Percentiles rank a stretch among this genome's conserved stretches.
Evolutionary conservation across 2,113 vertebrate genomes (phyloP).

Genomic region (Benitochromis conjunctus): DNA sequence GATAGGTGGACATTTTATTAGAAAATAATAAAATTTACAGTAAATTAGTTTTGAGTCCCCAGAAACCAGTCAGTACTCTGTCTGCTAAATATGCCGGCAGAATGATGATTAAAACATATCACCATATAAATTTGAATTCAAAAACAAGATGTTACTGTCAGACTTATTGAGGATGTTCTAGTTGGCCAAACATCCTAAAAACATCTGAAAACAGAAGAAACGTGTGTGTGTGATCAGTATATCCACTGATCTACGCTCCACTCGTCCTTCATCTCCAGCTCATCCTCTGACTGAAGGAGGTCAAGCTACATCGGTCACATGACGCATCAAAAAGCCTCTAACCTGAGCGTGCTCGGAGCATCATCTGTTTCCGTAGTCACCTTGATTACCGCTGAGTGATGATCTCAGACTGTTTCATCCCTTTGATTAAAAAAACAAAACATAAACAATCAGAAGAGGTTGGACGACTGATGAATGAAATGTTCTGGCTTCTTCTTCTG

Average conservation of each 20-base stretch:
- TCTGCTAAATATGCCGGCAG: not conserved
- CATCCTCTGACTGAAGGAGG: not conserved
- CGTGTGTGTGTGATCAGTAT: not conserved
- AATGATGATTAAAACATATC: not conserved
- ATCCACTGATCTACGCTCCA: not conserved
- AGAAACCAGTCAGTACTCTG: not conserved
- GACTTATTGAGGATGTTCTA: too few species aligned
- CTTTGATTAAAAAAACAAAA: too few species aligned
- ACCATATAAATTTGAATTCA: not conserved
- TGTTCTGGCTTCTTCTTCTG: not conserved
- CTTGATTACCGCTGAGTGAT: not conserved
- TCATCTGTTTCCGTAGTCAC: not conserved
- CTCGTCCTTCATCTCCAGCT: not conserved
- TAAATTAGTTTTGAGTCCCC: not conserved
- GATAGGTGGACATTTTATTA: not conserved
- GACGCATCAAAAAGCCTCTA: not conserved
- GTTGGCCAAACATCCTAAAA: too few species aligned
- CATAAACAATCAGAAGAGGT: not conserved
- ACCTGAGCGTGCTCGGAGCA: not conserved
- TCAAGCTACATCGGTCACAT: not conserved
- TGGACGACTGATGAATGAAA: not conserved
- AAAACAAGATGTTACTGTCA: too few species aligned
- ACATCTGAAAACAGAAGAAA: not conserved
- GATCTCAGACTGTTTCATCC: not conserved
- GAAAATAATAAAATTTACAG: not conserved